A percentile compares a stretch with the other conserved stretches of the same genome.
These are phyloP conservation scores for Eulemur mongoz DNA, from an alignment of 2,797 vertebrate species.

Conservation along the genomic window DNA sequence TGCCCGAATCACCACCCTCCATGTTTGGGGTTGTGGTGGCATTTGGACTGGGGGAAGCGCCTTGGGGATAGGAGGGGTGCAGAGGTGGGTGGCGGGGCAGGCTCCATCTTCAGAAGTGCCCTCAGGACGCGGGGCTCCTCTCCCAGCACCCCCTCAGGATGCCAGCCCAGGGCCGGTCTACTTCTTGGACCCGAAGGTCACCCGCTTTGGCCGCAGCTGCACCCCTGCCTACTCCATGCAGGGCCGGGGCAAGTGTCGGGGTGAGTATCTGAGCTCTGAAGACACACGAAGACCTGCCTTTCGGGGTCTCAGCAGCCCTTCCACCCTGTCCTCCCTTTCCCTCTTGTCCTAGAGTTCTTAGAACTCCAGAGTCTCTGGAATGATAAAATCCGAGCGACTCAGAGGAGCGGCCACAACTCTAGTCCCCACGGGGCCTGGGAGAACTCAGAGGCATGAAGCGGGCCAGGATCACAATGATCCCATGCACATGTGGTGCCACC, in stretches of 20 bases:
- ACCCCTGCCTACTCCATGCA: slow-evolving; percentile 92
- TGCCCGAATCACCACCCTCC: not conserved
- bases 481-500: fast-evolving
- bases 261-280: slow-evolving; percentile 61
- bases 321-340: not conserved
- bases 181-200: slow-evolving; percentile 89
- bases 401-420: not conserved
- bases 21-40: not conserved
- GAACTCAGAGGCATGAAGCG: not conserved
- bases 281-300: not conserved
- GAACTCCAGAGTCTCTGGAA: not conserved
- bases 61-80: not conserved
- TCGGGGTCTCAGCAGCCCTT: not conserved
- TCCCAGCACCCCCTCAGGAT: slow-evolving; percentile 86
- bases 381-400: not conserved
- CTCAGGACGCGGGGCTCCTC: not conserved
- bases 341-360: not conserved
- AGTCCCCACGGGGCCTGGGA: not conserved
- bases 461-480: not conserved
- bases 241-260: slow-evolving; percentile 82
- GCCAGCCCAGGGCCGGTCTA: slow-evolving; percentile 93
- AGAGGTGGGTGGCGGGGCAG: fast-evolving
- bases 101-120: not conserved
- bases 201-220: slow-evolving; percentile 90
- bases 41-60: no score